phyloP scores from a whole-genome alignment of 1,140 invertebrate species.

The Euglossa dilemma region DNA sequence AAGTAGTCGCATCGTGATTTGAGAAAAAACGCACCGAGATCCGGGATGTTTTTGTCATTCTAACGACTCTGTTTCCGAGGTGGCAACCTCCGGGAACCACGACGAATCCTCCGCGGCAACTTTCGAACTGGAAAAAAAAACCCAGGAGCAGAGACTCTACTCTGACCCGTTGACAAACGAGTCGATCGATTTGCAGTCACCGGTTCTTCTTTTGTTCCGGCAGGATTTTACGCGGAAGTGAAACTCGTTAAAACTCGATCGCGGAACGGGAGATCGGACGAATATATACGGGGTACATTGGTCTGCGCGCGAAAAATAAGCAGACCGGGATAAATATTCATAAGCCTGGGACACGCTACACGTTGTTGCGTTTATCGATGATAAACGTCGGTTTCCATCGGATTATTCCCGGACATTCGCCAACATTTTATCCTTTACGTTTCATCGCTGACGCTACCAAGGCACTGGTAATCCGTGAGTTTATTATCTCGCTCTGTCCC shows the following conservation, averaged over 20 bases:
- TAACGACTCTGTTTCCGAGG: background rate
- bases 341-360: background rate
- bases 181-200: background rate
- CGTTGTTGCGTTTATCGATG: background rate
- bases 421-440: background rate
- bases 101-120: no score
- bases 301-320: background rate
- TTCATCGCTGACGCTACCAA: no score
- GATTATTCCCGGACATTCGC: background rate
- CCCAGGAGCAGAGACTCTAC: background rate
- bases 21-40: background rate
- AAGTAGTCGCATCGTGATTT: constrained; percentile 12
- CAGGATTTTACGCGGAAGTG: constrained; percentile 6
- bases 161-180: background rate
- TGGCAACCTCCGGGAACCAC: background rate
- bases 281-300: background rate
- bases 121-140: constrained; percentile 1
- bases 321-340: constrained; percentile 6
- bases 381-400: background rate
- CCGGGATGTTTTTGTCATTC: background rate
- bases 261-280: background rate
- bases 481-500: no score
- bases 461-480: no score
- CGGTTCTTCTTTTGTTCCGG: constrained; percentile 16
- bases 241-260: constrained; percentile 42